Evolutionary conservation across 2,888 invertebrate species (phyloP).

Genomic region (Conops quadrifasciatus): DNA sequence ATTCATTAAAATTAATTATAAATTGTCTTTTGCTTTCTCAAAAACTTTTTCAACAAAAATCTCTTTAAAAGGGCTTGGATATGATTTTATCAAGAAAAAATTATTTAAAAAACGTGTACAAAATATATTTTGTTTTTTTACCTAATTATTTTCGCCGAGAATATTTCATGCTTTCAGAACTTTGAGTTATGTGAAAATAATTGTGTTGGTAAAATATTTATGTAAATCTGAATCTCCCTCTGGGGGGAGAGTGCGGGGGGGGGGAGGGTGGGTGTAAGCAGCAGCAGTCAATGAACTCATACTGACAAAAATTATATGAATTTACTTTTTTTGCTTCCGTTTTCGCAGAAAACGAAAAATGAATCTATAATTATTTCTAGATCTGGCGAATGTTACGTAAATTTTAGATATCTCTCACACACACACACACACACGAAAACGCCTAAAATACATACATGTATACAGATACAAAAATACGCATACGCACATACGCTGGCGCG

Average conservation of each 20-base stretch:
- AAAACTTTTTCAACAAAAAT: no score
- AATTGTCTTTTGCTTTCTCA: no score
- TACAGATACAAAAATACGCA: neutral
- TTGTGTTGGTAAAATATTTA: neutral
- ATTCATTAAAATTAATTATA: no score
- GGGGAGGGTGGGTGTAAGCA: neutral
- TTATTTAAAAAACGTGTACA: no score
- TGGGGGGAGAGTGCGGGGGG: neutral
- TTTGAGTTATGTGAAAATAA: neutral
- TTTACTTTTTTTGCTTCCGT: neutral
- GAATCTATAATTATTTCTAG: constrained; percentile 1
- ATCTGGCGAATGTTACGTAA: constrained; percentile 14
- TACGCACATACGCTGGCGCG: neutral
- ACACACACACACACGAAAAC: neutral
- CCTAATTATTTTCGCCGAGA: no score
- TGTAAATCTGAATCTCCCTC: no score
- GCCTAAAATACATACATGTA: neutral
- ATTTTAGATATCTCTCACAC: neutral
- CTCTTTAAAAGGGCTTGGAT: no score
- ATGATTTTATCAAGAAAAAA: no score
- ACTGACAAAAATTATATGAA: neutral
- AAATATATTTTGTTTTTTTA: no score
- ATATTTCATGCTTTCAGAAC: neutral
- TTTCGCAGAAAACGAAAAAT: neutral
- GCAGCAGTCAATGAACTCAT: constrained; percentile 7